Conservation (phyloP, 1,140 invertebrate species). For the Aphelinus atriplicis region DNA sequence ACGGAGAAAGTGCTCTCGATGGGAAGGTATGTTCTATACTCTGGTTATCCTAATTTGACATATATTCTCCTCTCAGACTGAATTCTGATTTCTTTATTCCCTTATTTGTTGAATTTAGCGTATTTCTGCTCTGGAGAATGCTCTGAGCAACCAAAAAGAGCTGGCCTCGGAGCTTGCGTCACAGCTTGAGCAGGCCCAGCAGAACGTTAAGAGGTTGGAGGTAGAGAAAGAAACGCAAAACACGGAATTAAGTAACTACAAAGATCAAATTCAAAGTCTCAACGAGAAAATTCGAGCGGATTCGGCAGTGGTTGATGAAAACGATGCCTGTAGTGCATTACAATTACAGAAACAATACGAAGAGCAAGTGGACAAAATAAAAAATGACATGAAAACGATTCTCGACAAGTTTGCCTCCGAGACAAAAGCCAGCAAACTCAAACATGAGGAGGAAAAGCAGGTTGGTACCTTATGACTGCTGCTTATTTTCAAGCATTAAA, state of each 20-base stretch:
- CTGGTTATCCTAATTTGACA: not conserved
- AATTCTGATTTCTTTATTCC: slow-evolving; percentile 4
- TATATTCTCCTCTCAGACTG: not conserved
- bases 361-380: slow-evolving; percentile 53
- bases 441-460: slow-evolving; percentile 50
- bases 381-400: slow-evolving; percentile 56
- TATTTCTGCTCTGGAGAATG: slow-evolving; percentile 48
- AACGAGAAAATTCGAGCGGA: slow-evolving; percentile 51
- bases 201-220: slow-evolving; percentile 50
- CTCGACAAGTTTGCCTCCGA: slow-evolving; percentile 54
- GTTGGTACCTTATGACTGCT: slow-evolving; percentile 32
- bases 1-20: slow-evolving; percentile 42
- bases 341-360: slow-evolving; percentile 55
- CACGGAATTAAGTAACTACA: slow-evolving; percentile 53
- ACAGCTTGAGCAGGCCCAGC: slow-evolving; percentile 46
- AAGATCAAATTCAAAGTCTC: slow-evolving; percentile 52
- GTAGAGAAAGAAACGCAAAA: slow-evolving; percentile 51
- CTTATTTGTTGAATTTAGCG: slow-evolving; percentile 25
- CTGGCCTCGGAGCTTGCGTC: slow-evolving; percentile 46
- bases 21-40: slow-evolving; percentile 48
- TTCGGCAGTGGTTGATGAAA: slow-evolving; percentile 38
- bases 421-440: slow-evolving; percentile 45
- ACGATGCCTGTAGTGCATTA: slow-evolving; percentile 48
- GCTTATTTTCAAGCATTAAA: not conserved
- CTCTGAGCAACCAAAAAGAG: slow-evolving; percentile 44